Base-by-base conservation (phyloP, 2,888 invertebrate genomes). In the Pelosia muscerda region DNA sequence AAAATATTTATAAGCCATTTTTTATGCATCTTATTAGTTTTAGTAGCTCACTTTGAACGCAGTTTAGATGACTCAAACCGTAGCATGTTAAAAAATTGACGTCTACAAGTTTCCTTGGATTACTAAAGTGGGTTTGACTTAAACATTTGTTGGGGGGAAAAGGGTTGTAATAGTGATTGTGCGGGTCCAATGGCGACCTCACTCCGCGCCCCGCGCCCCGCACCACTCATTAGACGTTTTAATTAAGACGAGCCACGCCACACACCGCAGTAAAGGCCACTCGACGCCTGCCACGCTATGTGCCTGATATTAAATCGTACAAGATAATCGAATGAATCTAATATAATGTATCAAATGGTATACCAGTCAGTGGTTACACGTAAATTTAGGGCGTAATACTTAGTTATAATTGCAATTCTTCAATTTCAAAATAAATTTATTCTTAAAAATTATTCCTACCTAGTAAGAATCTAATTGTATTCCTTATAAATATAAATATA, bases 151-250 rank as follows among this genome's bases (percentile, higher is more conserved):
- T 65, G 61, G 59, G 59, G 59, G 63, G 55, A 49, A 57, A 69
- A 73, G 72, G 70, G 81, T 69, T 62, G 75, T 73, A 80, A 80
- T 78, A 78, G 80, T 75, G 73, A 75, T 75, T 71, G 76, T 73
- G 75, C 58, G 71, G 67, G 68, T 60, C 34, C 59, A 28, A 70
- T 65, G 5, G 15, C 38, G 15, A 19, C n/a, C 38, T 15, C 38
- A 0, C 31, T n/a, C n/a, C n/a, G n/a, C n/a, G n/a, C 31, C 31
- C 31, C 31, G 1, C 38, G 13, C 49, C 49, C 8, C 58, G 15
- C 67, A 77, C 74, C 78, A 79, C 84, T 90, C 88, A 89, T 90
- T 88, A 88, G 78, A 79, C 83, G 81, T 89, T 89, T 90, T 90
- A 89, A 90, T 90, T 87, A 90, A 88, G 84, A 85, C 77, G 66